phyloP scores from a whole-genome alignment of 2,888 invertebrate genomes.

The Sesamia inferens region DNA sequence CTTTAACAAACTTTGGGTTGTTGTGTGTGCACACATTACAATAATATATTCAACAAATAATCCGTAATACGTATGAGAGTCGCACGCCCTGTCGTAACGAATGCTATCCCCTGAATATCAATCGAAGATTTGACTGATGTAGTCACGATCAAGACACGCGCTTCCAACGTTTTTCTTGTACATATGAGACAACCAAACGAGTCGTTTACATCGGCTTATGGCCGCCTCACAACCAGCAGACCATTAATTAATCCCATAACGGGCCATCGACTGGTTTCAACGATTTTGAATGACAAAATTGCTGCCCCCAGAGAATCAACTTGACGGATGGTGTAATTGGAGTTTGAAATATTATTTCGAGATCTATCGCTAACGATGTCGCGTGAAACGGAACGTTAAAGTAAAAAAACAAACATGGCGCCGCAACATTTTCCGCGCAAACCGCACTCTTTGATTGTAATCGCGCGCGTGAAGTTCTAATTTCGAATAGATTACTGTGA shows the following conservation, averaged over 20 bases:
- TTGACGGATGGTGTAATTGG: slow-evolving; percentile 83
- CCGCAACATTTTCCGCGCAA: slow-evolving; percentile 70
- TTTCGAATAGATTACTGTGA: slow-evolving; percentile 82
- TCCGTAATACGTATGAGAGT: slow-evolving; percentile 73
- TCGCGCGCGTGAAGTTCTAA: slow-evolving; percentile 80
- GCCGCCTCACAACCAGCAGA: slow-evolving; percentile 69
- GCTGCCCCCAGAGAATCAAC: slow-evolving; percentile 70
- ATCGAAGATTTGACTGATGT: slow-evolving; percentile 86
- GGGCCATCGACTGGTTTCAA: slow-evolving; percentile 73
- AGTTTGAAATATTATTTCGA: slow-evolving; percentile 80
- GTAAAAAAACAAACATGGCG: slow-evolving; percentile 70
- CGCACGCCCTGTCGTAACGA: slow-evolving; percentile 78
- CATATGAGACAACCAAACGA: slow-evolving; percentile 70
- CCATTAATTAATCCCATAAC: slow-evolving; percentile 84
- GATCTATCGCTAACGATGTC: slow-evolving; percentile 73
- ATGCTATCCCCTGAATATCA: slow-evolving; percentile 82
- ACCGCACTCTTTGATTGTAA: slow-evolving; percentile 73
- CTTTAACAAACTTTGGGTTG: slow-evolving; percentile 49
- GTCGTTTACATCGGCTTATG: slow-evolving; percentile 82
- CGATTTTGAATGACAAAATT: slow-evolving; percentile 86
- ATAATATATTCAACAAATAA: slow-evolving; percentile 74
- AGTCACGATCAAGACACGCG: slow-evolving; percentile 83
- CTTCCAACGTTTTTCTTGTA: slow-evolving; percentile 80
- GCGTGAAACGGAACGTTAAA: slow-evolving; percentile 66
- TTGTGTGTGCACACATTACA: slow-evolving; percentile 66